phyloP scores from a whole-genome alignment of 2,113 vertebrate species.

The Calyptomena viridis region DNA sequence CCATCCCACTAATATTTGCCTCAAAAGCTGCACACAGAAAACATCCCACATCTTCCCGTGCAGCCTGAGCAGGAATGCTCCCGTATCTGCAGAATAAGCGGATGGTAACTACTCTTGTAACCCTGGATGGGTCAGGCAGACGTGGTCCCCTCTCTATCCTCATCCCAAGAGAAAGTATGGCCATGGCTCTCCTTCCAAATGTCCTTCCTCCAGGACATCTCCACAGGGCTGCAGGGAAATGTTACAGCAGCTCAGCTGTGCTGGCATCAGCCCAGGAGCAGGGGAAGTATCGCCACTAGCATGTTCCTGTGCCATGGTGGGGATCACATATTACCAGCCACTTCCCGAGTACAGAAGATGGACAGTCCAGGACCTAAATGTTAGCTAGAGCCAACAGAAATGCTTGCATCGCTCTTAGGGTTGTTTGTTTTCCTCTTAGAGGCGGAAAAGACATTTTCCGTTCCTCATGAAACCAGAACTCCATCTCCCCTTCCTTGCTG shows the following conservation, averaged over 20 bases:
- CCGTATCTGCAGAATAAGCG: fast-evolving
- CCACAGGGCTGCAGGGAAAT: not conserved
- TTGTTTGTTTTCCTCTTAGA: not conserved
- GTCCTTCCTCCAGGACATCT: not conserved
- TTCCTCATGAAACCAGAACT: fast-evolving
- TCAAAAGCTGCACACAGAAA: fast-evolving
- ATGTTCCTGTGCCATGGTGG: not conserved
- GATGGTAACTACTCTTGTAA: too few relatives aligned
- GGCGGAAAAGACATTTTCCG: not conserved
- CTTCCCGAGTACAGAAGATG: not conserved
- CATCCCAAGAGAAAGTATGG: not conserved
- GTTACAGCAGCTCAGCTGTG: not conserved
- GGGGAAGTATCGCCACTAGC: not conserved
- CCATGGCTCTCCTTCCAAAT: not conserved
- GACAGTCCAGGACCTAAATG: not conserved
- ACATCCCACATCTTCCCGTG: fast-evolving
- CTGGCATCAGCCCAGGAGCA: not conserved
- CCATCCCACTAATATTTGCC: not conserved
- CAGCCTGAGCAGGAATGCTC: fast-evolving
- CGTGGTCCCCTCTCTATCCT: not conserved
- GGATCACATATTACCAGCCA: not conserved
- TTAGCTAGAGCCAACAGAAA: not conserved
- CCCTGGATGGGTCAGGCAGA: not conserved
- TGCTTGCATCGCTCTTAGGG: not conserved
- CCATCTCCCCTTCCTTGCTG: not conserved